These are phyloP conservation scores for Nothoprocta pentlandii DNA, from an alignment of 2,113 vertebrate species.

Conservation along the genomic window DNA sequence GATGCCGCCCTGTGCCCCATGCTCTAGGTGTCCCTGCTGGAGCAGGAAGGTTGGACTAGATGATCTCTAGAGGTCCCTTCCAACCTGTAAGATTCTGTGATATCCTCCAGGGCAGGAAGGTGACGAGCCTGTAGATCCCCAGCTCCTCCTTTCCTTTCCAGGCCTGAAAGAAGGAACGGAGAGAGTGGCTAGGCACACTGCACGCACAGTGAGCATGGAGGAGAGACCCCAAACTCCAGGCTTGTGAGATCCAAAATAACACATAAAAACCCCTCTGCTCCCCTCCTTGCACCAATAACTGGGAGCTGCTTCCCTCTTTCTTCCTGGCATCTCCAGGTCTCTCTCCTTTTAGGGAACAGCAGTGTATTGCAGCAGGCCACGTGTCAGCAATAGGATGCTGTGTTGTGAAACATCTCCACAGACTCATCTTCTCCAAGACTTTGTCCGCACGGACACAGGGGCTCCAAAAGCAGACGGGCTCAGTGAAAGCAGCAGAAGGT, in stretches of 20 bases:
- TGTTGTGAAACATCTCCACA: background rate
- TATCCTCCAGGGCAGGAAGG: background rate
- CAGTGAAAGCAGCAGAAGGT: background rate
- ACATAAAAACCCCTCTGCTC: background rate
- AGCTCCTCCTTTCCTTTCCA: background rate
- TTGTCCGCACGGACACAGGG: background rate
- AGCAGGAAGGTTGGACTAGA: too few species aligned
- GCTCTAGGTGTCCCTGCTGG: too few species aligned
- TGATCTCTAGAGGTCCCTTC: too few species aligned
- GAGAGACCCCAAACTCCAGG: background rate
- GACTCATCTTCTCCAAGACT: background rate
- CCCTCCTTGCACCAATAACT: background rate
- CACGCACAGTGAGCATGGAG: too few species aligned
- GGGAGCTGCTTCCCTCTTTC: background rate
- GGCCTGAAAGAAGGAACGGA: background rate
- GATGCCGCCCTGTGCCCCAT: too few species aligned
- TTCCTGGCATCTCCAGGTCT: background rate
- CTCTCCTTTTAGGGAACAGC: background rate
- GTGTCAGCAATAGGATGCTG: background rate
- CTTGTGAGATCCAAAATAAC: background rate
- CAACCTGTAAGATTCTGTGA: too few species aligned
- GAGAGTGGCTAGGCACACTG: background rate
- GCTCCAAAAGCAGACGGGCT: background rate
- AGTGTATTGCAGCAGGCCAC: background rate
- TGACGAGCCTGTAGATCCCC: background rate